Percentiles rank a stretch among this genome's conserved stretches.
phyloP scores from a whole-genome alignment of 2,113 vertebrate species.

The Prinia subflava region DNA sequence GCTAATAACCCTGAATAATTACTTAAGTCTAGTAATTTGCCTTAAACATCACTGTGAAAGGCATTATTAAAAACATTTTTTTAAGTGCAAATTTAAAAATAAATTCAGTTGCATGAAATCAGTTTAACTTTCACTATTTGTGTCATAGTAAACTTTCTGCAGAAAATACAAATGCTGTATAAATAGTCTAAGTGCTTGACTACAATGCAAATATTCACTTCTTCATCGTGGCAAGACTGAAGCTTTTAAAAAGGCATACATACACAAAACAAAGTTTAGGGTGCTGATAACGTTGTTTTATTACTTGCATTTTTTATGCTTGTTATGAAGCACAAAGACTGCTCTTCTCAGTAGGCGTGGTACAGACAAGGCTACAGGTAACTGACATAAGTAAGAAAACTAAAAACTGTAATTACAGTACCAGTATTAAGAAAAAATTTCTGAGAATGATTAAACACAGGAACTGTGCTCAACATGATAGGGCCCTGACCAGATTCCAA shows the following conservation, averaged over 20 bases:
- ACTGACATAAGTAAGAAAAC: background rate
- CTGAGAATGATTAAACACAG: background rate
- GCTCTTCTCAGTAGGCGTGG: background rate
- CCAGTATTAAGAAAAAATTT: background rate
- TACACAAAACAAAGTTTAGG: background rate
- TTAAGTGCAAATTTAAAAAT: background rate
- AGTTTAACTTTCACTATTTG: background rate
- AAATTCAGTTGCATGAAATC: background rate
- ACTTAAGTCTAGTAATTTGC: background rate
- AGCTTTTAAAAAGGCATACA: background rate
- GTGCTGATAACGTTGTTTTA: background rate
- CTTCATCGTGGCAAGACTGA: background rate
- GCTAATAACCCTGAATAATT: background rate
- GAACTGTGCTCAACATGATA: background rate
- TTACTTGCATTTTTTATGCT: background rate
- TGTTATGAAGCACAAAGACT: background rate
- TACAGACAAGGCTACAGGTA: background rate
- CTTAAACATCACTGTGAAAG: background rate
- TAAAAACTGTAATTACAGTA: background rate
- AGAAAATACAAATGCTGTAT: background rate
- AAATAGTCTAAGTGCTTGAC: background rate
- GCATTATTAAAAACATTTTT: background rate
- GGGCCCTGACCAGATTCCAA: background rate
- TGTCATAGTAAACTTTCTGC: background rate
- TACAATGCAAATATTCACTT: background rate